Percentiles rank a stretch among this genome's conserved stretches.
Conservation (phyloP, 2,888 invertebrate genomes). For the Zeuzera pyrina region DNA sequence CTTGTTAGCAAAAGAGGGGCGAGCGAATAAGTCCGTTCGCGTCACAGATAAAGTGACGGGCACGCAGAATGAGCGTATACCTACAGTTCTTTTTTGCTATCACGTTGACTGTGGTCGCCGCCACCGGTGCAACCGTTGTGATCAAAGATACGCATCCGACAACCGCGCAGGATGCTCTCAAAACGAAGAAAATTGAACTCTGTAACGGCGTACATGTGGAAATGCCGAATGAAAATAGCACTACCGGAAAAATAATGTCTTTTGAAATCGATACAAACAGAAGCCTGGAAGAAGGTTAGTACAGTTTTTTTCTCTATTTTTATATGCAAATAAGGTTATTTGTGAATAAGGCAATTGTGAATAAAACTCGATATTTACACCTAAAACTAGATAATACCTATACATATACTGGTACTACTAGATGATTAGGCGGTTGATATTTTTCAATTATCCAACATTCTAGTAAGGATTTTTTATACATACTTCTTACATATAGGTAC, state of each 20-base stretch:
- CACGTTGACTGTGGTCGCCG: slow-evolving; percentile 18
- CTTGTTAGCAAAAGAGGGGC: slow-evolving; percentile 18
- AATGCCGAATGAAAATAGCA: slow-evolving; percentile 34
- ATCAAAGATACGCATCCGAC: slow-evolving; percentile 15
- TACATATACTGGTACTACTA: too few relatives aligned
- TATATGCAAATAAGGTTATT: too few relatives aligned
- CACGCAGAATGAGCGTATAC: slow-evolving; percentile 48
- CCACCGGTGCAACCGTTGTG: slow-evolving; percentile 21
- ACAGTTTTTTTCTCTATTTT: too few relatives aligned
- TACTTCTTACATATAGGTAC: too few relatives aligned
- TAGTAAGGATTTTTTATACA: too few relatives aligned
- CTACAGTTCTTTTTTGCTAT: slow-evolving; percentile 24
- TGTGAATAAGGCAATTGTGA: too few relatives aligned
- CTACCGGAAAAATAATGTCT: slow-evolving; percentile 35
- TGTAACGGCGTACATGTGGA: slow-evolving; percentile 45
- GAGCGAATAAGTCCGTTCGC: slow-evolving; percentile 20
- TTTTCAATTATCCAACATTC: too few relatives aligned
- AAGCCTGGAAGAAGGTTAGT: slow-evolving; percentile 37
- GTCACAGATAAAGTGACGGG: slow-evolving; percentile 29
- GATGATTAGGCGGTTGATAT: too few relatives aligned
- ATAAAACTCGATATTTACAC: too few relatives aligned
- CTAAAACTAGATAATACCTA: too few relatives aligned
- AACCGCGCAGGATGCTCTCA: not conserved
- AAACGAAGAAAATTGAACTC: slow-evolving; percentile 36
- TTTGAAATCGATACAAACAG: slow-evolving; percentile 41